Evolutionary conservation across 2,113 vertebrate species (phyloP), one percentile per base, ranked within the genome.

Genomic region (Glaucidium brasilianum): DNA sequence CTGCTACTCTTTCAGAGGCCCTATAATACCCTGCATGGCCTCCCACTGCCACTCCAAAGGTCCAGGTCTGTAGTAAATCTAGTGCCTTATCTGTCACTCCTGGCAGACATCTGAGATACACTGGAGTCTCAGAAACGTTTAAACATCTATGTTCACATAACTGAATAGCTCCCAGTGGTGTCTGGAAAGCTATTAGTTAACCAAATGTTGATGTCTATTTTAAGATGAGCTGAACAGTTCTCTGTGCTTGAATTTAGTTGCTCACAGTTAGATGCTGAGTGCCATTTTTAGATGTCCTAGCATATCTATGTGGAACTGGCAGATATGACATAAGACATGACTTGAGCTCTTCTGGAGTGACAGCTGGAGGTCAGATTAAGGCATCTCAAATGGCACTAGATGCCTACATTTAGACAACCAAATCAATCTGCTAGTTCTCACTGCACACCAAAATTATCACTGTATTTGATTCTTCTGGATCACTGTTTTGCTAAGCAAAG

Each of bases 131-230:
- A 88, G 63, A 92, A 37, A 67, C 11, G 11, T 60, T 92, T 79
- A 96, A 76, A 84, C 59, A 77, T 73, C 35, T 83, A 12, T 69
- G 45, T 86, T 95, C 83, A 52, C 11, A 49, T 39, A 83, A 83
- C 43, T 64, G 79, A 83, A 83, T 56, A 76, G 43, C 63, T 96
- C 25, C 41, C 25, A 91, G 59, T 52, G 34, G 50, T 91, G 39
- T 80, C 62, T 94, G 53, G 39, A 95, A 83, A 86, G 72, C 63
- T 91, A 49, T 77, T 92, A 80, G 49, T 43, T 86, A 53, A 76
- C 49, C 75, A 90, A 94, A 92, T 92, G 75, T 56, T 79, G n/a
- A n/a, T 90, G 39, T 35, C 50, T 94, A 52, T 89, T 95, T 91
- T 91, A 88, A 45, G 30, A 86, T 56, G 34, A 92, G 4, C 32